Evolutionary conservation across 2,888 invertebrate genomes (phyloP), one percentile per base, ranked within the genome.

Genomic region (Pollenia amentaria): DNA sequence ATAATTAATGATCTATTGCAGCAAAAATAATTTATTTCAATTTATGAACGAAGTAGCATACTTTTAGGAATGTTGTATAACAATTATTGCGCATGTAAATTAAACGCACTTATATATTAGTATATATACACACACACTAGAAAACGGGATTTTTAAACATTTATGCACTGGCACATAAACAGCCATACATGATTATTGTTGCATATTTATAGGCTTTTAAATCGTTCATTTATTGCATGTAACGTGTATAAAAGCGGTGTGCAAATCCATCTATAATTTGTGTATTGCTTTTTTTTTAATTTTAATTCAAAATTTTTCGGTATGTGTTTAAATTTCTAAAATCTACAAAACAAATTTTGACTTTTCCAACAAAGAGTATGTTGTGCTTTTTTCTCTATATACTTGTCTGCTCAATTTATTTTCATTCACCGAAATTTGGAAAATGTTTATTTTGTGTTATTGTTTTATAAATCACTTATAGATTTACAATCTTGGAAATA

Each of bases 1-100:
- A 88, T 88, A 87, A 88, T 87, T 88, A 88, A 88, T 87, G 87
- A 86, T 89, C 79, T 87, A 87, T 87, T 88, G 88, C 85, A 84
- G 87, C 73, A 73, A 87, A 86, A 88, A 88, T 87, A 87, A 87
- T 87, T 87, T 87, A 89, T 88, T 89, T 88, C 79, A 87, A 84
- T 88, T 88, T 88, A 65, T 83, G 64, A 75, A 69, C 67, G 78
- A 21, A 62, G 21, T 69, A 64, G 70, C 87, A 72, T 64, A 88
- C 85, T 82, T 87, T 70, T 81, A 84, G 79, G 84, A 82, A 51
- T 77, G 51, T 73, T 87, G 88, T 85, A 64, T 60, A 85, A 89
- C 88, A 88, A 87, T 87, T 89, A 87, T 85, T 88, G 87, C 64
- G 42, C 80, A 84, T 88, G 87, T 85, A 77, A 84, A 76, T 75